Percentiles rank a stretch among this genome's conserved stretches.
Conservation (phyloP, 2,113 vertebrate genomes). For the Anoura caudifer region DNA sequence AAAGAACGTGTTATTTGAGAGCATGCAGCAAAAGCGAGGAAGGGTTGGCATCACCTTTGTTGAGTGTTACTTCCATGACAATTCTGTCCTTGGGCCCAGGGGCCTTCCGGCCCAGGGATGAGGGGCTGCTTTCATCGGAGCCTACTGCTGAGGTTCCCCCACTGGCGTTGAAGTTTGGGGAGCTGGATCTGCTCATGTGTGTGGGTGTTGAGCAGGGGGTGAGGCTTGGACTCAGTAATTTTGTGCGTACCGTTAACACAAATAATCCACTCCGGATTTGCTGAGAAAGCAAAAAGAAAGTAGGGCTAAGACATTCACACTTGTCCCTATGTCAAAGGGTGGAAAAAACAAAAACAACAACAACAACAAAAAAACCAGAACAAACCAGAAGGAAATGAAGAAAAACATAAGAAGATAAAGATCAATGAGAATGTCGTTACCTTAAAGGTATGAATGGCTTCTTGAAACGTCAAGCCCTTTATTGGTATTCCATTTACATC, state of each 20-base stretch:
- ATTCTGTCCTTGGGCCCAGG: constrained; percentile 95
- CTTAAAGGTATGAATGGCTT: constrained; percentile 98
- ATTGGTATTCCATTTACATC: constrained; percentile 97
- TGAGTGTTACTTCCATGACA: constrained; percentile 95
- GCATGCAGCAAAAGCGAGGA: fast-evolving
- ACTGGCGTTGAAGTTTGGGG: constrained; percentile 87
- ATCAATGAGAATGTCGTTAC: constrained; percentile 74
- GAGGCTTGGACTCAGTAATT: constrained; percentile 95
- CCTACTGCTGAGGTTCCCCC: constrained; percentile 65
- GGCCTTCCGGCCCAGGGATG: constrained; percentile 82
- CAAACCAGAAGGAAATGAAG: not conserved
- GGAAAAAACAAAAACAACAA: not conserved
- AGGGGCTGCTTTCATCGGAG: constrained; percentile 77
- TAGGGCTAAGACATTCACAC: not conserved
- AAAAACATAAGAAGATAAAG: not conserved
- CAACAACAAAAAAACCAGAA: not conserved
- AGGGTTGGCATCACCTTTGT: constrained; percentile 86
- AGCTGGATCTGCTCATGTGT: constrained; percentile 91
- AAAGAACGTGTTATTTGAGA: not conserved
- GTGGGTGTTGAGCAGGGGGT: constrained; percentile 92
- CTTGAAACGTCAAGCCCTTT: constrained; percentile 95
- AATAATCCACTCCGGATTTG: constrained; percentile 96
- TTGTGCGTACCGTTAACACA: constrained; percentile 92
- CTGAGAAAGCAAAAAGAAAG: constrained; percentile 76
- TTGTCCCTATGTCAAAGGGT: not conserved